Evolutionary conservation across 2,113 vertebrate species (phyloP), one percentile per base, ranked within the genome.

Genomic region (Gobius niger): DNA sequence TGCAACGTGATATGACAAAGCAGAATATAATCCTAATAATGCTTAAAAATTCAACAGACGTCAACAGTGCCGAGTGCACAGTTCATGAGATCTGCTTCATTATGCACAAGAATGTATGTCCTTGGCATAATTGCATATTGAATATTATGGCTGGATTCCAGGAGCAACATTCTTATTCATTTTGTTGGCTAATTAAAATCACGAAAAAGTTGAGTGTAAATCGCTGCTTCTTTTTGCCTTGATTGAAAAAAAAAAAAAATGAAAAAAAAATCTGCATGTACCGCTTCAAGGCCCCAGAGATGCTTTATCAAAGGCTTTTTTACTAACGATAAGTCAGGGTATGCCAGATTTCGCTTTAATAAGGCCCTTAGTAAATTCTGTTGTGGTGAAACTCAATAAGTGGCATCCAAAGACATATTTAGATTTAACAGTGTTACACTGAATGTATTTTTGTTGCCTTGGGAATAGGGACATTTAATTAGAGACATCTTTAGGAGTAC

Each of bases 171-270:
- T 68, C 73, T 70, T 84, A 80, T 80, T 83, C 51, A 86, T 85
- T 86, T 76, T 76, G 64, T 66, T 68, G 15, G 14, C 53, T 88
- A 78, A 89, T 90, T 87, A 89, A 84, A 78, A 51, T 67, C 64
- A 51, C 5, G 47, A 75, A 74, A 62, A 19, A 66, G n/a, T n/a
- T n/a, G n/a, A 66, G 77, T 82, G 76, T 85, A 77, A 40, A 54
- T 52, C 47, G 15, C 34, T 60, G 15, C 0, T n/a, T 69, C 19
- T 56, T 67, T 34, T 41, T 77, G 78, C 82, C 67, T 75, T 82
- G 78, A 80, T 73, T 73, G 15, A 80, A 83, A 77, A 81, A 10
- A 70, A 77, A 69, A 34, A 65, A 52, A 57, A 57, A 18, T 10
- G 19, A 54, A 16, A 52, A 54, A 54, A 16, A 52, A 18, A 3